phyloP scores from a whole-genome alignment of 2,888 invertebrate species.

The Polydrusus pterygomalis region DNA sequence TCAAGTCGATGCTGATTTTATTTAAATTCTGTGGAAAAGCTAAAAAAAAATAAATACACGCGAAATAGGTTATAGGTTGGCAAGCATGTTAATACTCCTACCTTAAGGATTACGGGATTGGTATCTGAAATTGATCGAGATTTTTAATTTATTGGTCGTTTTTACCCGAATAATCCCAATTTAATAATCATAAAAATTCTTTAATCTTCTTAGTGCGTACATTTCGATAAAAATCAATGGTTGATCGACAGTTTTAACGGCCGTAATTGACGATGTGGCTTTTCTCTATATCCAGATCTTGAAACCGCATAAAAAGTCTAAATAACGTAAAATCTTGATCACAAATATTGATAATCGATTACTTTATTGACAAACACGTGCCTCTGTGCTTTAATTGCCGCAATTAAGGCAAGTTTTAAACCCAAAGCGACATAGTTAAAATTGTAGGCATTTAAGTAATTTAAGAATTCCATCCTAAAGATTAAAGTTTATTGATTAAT shows the following conservation, averaged over 20 bases:
- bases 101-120: no score
- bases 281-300: constrained; percentile 21
- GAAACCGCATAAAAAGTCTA: constrained; percentile 38
- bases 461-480: constrained; percentile 36
- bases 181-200: constrained; percentile 32
- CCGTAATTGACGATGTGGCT: constrained; percentile 36
- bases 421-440: constrained; percentile 35
- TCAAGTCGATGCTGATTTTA: no score
- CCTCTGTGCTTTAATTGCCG: constrained; percentile 40
- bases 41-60: no score
- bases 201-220: background rate
- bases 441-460: constrained; percentile 40
- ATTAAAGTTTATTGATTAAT: constrained; percentile 39
- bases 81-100: no score
- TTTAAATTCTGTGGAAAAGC: no score
- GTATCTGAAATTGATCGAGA: background rate
- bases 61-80: no score
- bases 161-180: background rate
- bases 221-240: constrained; percentile 37
- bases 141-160: background rate
- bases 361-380: constrained; percentile 51
- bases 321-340: constrained; percentile 44
- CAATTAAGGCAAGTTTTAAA: constrained; percentile 39
- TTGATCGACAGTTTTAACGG: constrained; percentile 40
- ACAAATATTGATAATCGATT: constrained; percentile 50